Conservation (phyloP, 2,797 vertebrate genomes). For the Allochrocebus solatus region DNA sequence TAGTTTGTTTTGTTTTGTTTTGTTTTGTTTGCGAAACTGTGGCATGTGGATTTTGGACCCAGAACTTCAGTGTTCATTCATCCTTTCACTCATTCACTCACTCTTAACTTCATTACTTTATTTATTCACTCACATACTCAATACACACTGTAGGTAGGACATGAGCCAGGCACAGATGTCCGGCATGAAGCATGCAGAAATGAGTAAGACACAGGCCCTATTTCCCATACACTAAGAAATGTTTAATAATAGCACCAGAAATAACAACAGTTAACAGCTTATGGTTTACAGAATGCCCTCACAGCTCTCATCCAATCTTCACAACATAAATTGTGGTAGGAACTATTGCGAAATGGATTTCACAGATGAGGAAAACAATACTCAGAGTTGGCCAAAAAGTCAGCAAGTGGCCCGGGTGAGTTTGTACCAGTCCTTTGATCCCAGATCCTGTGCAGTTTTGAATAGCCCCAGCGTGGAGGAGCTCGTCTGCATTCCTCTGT, state of each 20-base stretch:
- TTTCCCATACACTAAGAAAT: not conserved
- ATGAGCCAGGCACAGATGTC: not conserved
- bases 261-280: not conserved
- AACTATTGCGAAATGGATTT: not conserved
- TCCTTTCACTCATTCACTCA: not conserved
- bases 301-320: not conserved
- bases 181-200: not conserved
- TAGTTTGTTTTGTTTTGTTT: no score
- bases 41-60: not conserved
- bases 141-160: not conserved
- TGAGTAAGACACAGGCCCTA: not conserved
- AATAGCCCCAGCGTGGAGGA: not conserved
- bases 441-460: not conserved
- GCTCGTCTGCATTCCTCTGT: not conserved
- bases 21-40: not conserved
- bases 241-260: not conserved
- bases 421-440: not conserved
- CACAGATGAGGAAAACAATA: not conserved
- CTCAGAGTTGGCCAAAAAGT: not conserved
- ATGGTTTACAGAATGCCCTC: not conserved
- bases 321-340: no score
- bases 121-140: not conserved
- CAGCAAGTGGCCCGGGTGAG: not conserved
- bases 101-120: not conserved
- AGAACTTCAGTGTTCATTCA: not conserved